Base-by-base conservation (phyloP, 2,888 invertebrate species). In the Spilosoma lubricipeda region DNA sequence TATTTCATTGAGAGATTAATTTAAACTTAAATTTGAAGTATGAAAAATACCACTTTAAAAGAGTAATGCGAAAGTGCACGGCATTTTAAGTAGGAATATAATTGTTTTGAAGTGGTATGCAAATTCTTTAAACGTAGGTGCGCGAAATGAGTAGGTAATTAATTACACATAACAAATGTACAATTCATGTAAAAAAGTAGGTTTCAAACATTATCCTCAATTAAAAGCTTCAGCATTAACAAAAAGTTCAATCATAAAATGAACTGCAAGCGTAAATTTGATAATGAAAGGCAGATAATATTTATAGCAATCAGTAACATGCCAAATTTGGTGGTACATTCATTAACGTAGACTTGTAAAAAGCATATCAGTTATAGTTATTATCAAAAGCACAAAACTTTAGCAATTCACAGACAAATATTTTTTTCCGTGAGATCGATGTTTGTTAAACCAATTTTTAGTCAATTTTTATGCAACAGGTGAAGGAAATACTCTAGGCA, bases 401-500 rank as follows among this genome's bases (percentile, higher is more conserved):
- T 27, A 27, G 27, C 59, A 59, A 27, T 59, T 27, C 3, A 4
- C 13, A 59, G 27, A 59, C 15, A 59, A 59, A 59, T 15, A 27
- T 1, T n/a, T n/a, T n/a, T 56, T 56, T 13, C 4, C 59, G 59
- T 15, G 13, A 15, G 27, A 27, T 27, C n/a, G n/a, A 13, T 56
- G n/a, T 56, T n/a, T 27, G n/a, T 56, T 3, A 3, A 56, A 56
- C 56, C 9, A n/a, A 59, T 15, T 59, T 56, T 27, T 59, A 27
- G 13, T 11, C 13, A 13, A 27, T n/a, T 30, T 71, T 67, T 71
- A 23, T 39, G 52, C 20, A 23, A 13, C 93, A 97, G 97, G 97
- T 85, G 96, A 97, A 86, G 96, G 96, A 76, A 96, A 96, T 82
- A 93, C 96, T 13, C 96, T 97, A 79, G 97, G 97, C 23, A 96